phyloP scores from a whole-genome alignment of 2,888 invertebrate genomes.

The Andrena marginata region DNA sequence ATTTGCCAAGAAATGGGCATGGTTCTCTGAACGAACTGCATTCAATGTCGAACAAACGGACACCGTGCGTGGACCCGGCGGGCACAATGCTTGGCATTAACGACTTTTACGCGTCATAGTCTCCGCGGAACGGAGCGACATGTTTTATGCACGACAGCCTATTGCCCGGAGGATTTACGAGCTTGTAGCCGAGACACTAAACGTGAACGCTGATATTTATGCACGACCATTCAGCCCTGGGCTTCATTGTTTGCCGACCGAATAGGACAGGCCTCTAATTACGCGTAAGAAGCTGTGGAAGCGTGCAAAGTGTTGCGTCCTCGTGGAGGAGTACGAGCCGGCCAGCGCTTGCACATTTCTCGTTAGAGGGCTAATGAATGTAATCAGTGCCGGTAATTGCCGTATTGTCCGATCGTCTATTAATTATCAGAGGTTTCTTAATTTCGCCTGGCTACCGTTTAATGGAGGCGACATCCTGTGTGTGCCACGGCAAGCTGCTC shows the following conservation, averaged over 20 bases:
- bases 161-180: slow-evolving; percentile 52
- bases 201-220: slow-evolving; percentile 40
- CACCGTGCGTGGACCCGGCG: neutral
- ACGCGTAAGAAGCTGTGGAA: neutral
- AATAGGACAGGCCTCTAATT: slow-evolving; percentile 27
- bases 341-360: slow-evolving; percentile 18
- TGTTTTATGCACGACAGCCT: slow-evolving; percentile 38
- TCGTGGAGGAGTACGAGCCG: neutral
- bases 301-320: neutral
- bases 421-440: slow-evolving; percentile 62
- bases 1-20: neutral
- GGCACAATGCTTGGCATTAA: slow-evolving; percentile 16
- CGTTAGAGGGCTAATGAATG: slow-evolving; percentile 35
- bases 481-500: slow-evolving; percentile 62
- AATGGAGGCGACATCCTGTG: slow-evolving; percentile 68
- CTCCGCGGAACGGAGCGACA: slow-evolving; percentile 28
- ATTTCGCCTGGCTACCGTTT: slow-evolving; percentile 59
- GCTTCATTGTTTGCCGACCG: slow-evolving; percentile 15
- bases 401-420: slow-evolving; percentile 56
- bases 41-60: neutral
- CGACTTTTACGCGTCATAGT: slow-evolving; percentile 14
- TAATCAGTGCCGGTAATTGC: slow-evolving; percentile 49
- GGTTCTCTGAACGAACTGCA: neutral
- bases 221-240: neutral
- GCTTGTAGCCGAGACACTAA: slow-evolving; percentile 40